Base-by-base conservation (phyloP, 2,797 vertebrate species). In the Somateria mollissima region DNA sequence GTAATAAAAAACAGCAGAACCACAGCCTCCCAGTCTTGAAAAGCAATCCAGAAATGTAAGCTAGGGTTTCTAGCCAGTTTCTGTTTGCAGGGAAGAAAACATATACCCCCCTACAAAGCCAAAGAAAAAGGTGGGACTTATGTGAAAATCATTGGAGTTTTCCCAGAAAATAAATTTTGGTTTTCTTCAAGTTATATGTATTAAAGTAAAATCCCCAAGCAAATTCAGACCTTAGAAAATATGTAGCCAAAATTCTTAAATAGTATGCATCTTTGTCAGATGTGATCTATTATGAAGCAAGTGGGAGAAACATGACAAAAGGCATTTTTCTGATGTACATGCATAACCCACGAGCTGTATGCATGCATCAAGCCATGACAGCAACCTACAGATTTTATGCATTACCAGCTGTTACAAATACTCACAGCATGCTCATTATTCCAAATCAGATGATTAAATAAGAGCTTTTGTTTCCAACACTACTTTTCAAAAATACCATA, bases 1-100 rank as follows among this genome's bases (percentile, higher is more conserved):
- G 89, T 58, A 94, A 93, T 80, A 94, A 94, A 97, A 95, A 83
- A 6, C 84, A 97, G 91, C 93, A 97, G 97, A 97, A 97, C 93
- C 93, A 94, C 94, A 94, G 81, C 72, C 39, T 90, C 87, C 74
- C 64, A 94, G 65, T 58, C 76, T 49, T 84, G 62, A 91, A 95
- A 90, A 85, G 65, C 66, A 45, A 73, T 90, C 47, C 64, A 87
- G 76, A 76, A 92, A 89, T 67, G 10, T 91, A 91, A 91, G 80
- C 81, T 74, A 87, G 57, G 30, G 67, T 92, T 94, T 90, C 87
- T 53, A 84, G 71, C 27, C 49, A 87, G 84, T 64, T 90, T 90
- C 83, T 84, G 20, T 60, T 88, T 89, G 71, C 67, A 60, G 78
- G 58, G 72, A 90, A 67, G 64, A 76, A 80, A 87, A 89, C 11